A percentile compares a stretch with the other conserved stretches of the same genome.
Conservation (phyloP, 64 coral and sea anemone species). For the Stylophora pistillata region DNA sequence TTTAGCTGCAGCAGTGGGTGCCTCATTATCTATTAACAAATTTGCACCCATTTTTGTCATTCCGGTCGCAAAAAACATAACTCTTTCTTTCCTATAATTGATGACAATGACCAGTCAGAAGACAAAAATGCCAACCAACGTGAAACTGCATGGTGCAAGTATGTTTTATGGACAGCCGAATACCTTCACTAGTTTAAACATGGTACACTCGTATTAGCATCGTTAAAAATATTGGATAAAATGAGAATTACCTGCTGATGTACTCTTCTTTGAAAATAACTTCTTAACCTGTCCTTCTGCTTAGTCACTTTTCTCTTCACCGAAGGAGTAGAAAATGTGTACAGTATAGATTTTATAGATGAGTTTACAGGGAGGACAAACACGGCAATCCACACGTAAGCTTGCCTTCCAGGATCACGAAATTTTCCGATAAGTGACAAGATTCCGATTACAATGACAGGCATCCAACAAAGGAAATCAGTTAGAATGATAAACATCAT, state of each 20-base stretch:
- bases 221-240: neutral
- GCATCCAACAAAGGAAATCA: constrained; percentile 52
- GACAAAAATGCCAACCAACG: no score
- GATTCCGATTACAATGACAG: constrained; percentile 36
- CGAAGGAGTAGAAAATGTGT: constrained; percentile 29
- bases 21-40: no score
- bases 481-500: constrained; percentile 49
- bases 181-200: no score
- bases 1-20: no score
- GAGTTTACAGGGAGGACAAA: constrained; percentile 50
- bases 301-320: neutral
- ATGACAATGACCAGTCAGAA: no score
- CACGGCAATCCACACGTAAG: constrained; percentile 50
- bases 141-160: no score
- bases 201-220: no score
- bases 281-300: neutral
- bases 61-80: no score
- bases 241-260: neutral
- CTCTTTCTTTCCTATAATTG: no score
- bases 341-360: constrained; percentile 21
- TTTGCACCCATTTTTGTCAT: no score
- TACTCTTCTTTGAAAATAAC: neutral
- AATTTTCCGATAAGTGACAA: constrained; percentile 15
- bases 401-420: constrained; percentile 35
- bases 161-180: no score